These are phyloP conservation scores for Acromyrmex charruanus DNA, from an alignment of 1,140 invertebrate genomes.

Conservation along the genomic window DNA sequence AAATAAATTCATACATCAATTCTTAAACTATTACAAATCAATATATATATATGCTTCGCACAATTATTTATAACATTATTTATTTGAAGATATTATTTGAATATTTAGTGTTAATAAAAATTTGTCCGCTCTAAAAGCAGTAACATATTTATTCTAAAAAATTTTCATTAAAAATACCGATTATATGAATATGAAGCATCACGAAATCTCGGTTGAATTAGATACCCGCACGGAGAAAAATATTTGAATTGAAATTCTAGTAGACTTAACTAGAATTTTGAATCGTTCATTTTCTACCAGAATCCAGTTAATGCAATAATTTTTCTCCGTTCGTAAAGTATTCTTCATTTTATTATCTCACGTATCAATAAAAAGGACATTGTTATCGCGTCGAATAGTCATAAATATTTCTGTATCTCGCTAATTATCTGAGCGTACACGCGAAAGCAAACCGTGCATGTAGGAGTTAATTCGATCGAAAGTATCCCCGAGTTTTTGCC, in stretches of 20 bases:
- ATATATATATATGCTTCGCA: neutral
- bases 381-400: conserved; percentile 27
- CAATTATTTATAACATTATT: neutral
- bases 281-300: too few relatives aligned
- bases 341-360: neutral
- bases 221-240: neutral
- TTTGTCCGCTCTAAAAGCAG: neutral
- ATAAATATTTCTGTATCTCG: conserved; percentile 6
- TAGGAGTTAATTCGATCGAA: conserved; percentile 56
- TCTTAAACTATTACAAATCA: neutral
- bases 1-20: neutral
- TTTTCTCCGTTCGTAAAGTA: neutral
- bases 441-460: conserved; percentile 52
- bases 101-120: neutral
- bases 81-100: neutral
- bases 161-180: neutral
- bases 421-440: conserved; percentile 42
- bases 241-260: too few relatives aligned
- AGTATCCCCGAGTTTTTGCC: conserved; percentile 28
- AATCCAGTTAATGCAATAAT: too few relatives aligned
- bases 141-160: neutral
- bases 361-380: neutral
- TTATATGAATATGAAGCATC: neutral
- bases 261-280: too few relatives aligned
- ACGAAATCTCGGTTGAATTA: neutral